These are phyloP conservation scores for human DNA, from an alignment of 2,113 vertebrate species.

Conservation along the genomic window DNA sequence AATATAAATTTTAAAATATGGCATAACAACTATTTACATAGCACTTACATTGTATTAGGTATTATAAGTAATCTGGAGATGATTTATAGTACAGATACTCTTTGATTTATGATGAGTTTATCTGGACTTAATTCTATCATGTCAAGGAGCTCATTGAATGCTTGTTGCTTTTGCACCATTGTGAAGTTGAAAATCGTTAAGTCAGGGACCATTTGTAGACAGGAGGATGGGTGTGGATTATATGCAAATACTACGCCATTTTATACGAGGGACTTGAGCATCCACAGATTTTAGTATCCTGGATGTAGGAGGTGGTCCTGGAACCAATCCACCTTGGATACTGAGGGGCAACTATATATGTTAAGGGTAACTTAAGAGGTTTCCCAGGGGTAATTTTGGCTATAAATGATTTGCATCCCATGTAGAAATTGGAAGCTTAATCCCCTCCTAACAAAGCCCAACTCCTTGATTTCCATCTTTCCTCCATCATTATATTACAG, in stretches of 20 bases:
- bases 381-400: slow-evolving; percentile 16
- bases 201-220: not conserved
- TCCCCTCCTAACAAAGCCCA: not conserved
- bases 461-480: not conserved
- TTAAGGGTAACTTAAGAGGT: not conserved
- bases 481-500: slow-evolving; percentile 1
- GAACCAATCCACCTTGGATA: not conserved
- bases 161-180: not conserved
- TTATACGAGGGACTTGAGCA: not conserved
- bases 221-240: not conserved
- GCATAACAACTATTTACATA: not conserved
- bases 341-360: not conserved
- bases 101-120: not conserved
- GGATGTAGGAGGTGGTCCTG: not conserved
- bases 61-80: not conserved
- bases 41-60: not conserved
- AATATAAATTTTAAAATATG: not conserved
- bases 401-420: slow-evolving; percentile 4
- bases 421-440: slow-evolving; percentile 38
- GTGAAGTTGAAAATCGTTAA: not conserved
- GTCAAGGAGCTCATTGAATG: not conserved
- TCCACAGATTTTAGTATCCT: not conserved
- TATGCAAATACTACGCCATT: not conserved
- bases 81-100: not conserved
- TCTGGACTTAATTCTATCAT: not conserved